These are phyloP conservation scores for Nyctibius grandis DNA, from an alignment of 2,797 vertebrate genomes.

Conservation along the genomic window DNA sequence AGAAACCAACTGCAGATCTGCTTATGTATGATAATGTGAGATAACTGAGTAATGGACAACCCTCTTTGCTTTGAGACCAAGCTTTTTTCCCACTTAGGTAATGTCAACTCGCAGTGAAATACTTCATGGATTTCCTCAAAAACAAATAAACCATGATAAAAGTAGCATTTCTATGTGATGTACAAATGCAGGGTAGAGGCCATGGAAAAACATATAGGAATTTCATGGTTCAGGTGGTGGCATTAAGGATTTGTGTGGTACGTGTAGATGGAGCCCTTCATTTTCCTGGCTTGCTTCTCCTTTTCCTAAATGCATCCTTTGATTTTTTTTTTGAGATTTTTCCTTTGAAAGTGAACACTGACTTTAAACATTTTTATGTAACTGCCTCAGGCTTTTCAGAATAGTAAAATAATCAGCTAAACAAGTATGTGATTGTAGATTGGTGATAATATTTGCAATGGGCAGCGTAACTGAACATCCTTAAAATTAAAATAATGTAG, in stretches of 20 bases:
- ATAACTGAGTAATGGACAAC: background rate
- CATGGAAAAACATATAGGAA: background rate
- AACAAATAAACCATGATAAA: background rate
- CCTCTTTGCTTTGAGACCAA: background rate
- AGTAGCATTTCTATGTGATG: background rate
- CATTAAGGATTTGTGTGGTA: background rate
- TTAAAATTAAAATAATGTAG: background rate
- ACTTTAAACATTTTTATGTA: background rate
- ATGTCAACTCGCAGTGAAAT: background rate
- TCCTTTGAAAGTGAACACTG: background rate
- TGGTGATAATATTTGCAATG: background rate
- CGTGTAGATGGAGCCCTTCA: background rate
- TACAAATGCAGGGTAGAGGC: background rate
- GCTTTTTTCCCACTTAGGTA: background rate
- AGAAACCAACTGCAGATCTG: background rate
- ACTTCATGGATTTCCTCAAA: background rate
- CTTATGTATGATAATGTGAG: background rate
- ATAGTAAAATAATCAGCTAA: background rate
- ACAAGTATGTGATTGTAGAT: background rate
- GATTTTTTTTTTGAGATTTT: background rate
- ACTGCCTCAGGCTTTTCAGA: background rate
- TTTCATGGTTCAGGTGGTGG: background rate
- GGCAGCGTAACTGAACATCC: background rate
- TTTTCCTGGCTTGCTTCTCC: background rate
- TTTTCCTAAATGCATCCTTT: background rate